These are phyloP conservation scores for Ostrea edulis DNA, from an alignment of 1,140 invertebrate species.

Conservation along the genomic window DNA sequence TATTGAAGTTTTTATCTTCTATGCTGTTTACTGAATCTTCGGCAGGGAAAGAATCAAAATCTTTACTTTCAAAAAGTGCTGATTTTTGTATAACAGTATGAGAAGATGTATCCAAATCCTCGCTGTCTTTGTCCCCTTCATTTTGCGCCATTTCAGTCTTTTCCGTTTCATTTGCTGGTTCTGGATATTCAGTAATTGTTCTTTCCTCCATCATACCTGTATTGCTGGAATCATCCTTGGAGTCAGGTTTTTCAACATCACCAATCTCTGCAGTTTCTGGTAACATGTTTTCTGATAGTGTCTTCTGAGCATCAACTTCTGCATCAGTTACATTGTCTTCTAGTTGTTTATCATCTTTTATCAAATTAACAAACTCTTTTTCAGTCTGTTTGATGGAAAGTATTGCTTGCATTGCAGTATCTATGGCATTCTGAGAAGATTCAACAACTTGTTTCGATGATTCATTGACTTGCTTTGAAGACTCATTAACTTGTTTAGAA, in stretches of 20 bases:
- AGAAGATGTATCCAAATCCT: neutral
- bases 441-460: slow-evolving; percentile 35
- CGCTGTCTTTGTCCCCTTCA: neutral
- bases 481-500: slow-evolving; percentile 43
- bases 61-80: neutral
- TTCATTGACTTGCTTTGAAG: slow-evolving; percentile 39
- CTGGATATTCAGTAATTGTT: neutral
- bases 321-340: neutral
- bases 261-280: neutral
- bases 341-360: neutral
- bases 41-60: neutral
- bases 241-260: neutral
- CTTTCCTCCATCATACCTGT: neutral
- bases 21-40: neutral
- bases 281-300: neutral
- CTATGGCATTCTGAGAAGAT: slow-evolving; percentile 28
- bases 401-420: slow-evolving; percentile 34
- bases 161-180: neutral
- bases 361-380: neutral
- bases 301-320: neutral
- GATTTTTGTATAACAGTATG: neutral
- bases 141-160: neutral
- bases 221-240: neutral
- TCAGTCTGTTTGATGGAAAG: neutral
- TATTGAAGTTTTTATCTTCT: slow-evolving; percentile 8